Base-by-base conservation (phyloP, 2,113 vertebrate genomes). In the Heterocephalus glaber region DNA sequence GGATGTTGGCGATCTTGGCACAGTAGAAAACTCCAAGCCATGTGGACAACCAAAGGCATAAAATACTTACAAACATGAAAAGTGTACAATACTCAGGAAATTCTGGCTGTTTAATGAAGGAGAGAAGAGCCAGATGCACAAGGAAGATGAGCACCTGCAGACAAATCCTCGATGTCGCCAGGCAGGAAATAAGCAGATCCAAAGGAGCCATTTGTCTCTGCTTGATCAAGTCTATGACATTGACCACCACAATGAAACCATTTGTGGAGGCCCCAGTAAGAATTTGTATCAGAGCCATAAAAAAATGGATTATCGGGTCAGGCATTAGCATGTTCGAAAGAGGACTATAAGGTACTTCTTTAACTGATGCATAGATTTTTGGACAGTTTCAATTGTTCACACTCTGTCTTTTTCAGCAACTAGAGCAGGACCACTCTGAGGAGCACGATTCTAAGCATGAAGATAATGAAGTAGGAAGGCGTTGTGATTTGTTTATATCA, bases 1-100 rank as follows among this genome's bases (percentile, higher is more conserved):
- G 10, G 3, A 97, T 20, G 35, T 44, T 95, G 83, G 93, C 24
- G 10, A 97, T 97, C 94, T 97, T 97, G 58, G 33, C 24, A 0
- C 97, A 97, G 88, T 97, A 98, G 95, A 97, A 98, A 8, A 97
- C 89, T 0, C 95, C 30, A 0, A 98, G 96, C 90, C 95, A 96
- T 0, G 98, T 96, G 35, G 95, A 95, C 8, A 97, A 11, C 97
- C 98, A 98, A 26, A 98, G 90, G 20, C 56, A 86, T 13, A 22
- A 2, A 26, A 82, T n/a, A 3, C 85, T 95, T 5, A 65, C 0
- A 41, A 86, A 94, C 0, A 41, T 0, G 47, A 83, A 2, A 3
- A 85, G 0, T 0, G 0, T 0, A 8, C 28, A 2, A 0, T 0
- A 19, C 1, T 20, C 20, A 11, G 0, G 0, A 8, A 4, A 0